Evolutionary conservation across 2,888 invertebrate genomes (phyloP).

Genomic region (Epirrita christyi): DNA sequence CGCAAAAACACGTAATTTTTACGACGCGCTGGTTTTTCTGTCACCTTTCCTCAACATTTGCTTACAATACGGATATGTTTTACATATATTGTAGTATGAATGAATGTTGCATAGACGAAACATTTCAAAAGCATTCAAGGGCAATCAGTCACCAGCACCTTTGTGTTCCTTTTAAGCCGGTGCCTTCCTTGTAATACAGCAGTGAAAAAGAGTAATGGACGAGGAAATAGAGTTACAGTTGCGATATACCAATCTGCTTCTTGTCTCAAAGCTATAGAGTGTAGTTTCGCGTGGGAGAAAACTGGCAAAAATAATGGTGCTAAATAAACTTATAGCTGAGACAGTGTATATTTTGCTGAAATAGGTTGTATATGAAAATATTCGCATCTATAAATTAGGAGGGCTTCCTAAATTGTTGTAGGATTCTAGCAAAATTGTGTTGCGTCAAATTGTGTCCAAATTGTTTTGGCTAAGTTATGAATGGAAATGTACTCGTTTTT

Average conservation of each 20-base stretch:
- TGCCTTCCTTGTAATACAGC: constrained; percentile 51
- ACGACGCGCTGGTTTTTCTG: not conserved
- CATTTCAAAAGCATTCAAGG: constrained; percentile 45
- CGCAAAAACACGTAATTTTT: not conserved
- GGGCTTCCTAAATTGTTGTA: constrained; percentile 37
- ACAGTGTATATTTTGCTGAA: constrained; percentile 47
- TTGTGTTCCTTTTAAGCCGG: constrained; percentile 50
- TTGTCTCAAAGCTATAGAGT: constrained; percentile 40
- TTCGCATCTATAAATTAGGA: constrained; percentile 40
- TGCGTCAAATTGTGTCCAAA: constrained; percentile 11
- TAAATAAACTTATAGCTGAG: constrained; percentile 53
- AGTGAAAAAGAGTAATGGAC: constrained; percentile 64
- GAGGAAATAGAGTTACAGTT: constrained; percentile 56
- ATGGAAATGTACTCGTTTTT: not conserved
- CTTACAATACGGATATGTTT: not conserved
- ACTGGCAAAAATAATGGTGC: constrained; percentile 42
- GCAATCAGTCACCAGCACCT: constrained; percentile 57
- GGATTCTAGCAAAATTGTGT: constrained; percentile 22
- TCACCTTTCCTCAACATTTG: not conserved
- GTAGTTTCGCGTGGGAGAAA: constrained; percentile 37
- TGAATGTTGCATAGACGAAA: constrained; percentile 27
- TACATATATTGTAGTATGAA: constrained; percentile 20
- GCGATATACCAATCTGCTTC: constrained; percentile 38
- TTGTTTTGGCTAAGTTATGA: constrained; percentile 13
- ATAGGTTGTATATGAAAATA: constrained; percentile 44